Evolutionary conservation across 1,140 invertebrate genomes (phyloP).

Genomic region (Phthorimaea operculella): DNA sequence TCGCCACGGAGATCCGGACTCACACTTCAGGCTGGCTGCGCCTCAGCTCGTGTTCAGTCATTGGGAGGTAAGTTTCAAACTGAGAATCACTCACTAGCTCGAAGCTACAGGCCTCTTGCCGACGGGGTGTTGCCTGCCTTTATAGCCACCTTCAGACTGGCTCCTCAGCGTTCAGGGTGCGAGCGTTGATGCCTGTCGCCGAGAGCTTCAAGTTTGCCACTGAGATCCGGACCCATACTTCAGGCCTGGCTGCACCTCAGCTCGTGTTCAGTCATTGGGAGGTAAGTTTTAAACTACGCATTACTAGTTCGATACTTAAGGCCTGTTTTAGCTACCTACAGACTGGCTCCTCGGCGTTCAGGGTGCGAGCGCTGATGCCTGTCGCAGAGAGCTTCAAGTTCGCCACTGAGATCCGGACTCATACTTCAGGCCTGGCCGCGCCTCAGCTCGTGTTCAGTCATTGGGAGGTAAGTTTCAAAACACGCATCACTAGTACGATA

Average conservation of each 20-base stretch:
- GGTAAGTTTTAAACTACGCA: slow-evolving; percentile 49
- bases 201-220: slow-evolving; percentile 97
- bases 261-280: slow-evolving; percentile 98
- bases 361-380: slow-evolving; percentile 88
- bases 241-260: slow-evolving; percentile 94
- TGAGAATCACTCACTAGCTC: too few species aligned
- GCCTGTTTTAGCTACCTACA: slow-evolving; percentile 94
- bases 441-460: slow-evolving; percentile 97
- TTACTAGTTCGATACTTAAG: too few species aligned
- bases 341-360: slow-evolving; percentile 88
- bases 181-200: slow-evolving; percentile 90
- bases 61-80: slow-evolving; percentile 80
- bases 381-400: slow-evolving; percentile 97
- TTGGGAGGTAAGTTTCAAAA: slow-evolving; percentile 80
- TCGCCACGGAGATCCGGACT: slow-evolving; percentile 91
- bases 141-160: slow-evolving; percentile 93
- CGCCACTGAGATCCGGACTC: slow-evolving; percentile 90
- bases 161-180: slow-evolving; percentile 88
- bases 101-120: too few species aligned
- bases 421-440: slow-evolving; percentile 95
- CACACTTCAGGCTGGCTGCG: slow-evolving; percentile 95
- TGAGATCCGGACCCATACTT: slow-evolving; percentile 93
- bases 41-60: slow-evolving; percentile 97
- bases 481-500: too few species aligned
- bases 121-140: too few species aligned